These are phyloP conservation scores for Anadara kagoshimensis DNA, from an alignment of 1,140 invertebrate species.

Conservation along the genomic window DNA sequence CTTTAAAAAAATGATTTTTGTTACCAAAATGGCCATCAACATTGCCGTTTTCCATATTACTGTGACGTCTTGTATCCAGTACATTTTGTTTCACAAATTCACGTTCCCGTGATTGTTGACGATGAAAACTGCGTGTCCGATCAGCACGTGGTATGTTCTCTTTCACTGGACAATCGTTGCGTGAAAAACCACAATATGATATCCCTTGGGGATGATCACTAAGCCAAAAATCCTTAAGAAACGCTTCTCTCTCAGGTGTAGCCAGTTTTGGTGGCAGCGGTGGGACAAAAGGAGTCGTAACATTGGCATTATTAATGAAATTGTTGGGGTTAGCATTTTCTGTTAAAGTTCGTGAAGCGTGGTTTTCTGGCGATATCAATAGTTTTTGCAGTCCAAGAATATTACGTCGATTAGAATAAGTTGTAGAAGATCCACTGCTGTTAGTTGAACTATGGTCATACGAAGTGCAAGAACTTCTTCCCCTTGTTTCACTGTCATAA, in stretches of 20 bases:
- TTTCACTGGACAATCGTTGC: not conserved
- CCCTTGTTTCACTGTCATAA: not conserved
- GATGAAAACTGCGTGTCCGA: not conserved
- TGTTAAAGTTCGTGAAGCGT: not conserved
- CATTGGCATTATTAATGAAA: not conserved
- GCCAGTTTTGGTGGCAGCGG: slow-evolving; percentile 1
- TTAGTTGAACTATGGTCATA: not conserved
- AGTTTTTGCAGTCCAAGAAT: not conserved
- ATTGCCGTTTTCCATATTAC: too few relatives aligned
- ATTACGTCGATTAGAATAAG: not conserved
- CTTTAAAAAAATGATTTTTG: too few relatives aligned
- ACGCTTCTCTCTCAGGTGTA: not conserved
- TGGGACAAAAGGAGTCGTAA: not conserved
- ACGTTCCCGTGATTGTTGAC: slow-evolving; percentile 7
- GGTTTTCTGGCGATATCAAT: slow-evolving; percentile 1
- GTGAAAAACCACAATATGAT: slow-evolving; percentile 6
- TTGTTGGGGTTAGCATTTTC: not conserved
- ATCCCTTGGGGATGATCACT: slow-evolving; percentile 7
- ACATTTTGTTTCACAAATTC: slow-evolving; percentile 1
- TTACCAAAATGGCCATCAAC: too few relatives aligned
- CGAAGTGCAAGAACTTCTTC: not conserved
- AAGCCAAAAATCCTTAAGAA: not conserved
- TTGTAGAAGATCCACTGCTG: not conserved
- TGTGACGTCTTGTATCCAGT: too few relatives aligned
- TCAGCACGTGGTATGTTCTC: not conserved